A percentile compares a stretch with the other conserved stretches of the same genome.
Evolutionary conservation across 2,113 vertebrate genomes (phyloP).

Genomic region (Hemiprocne comata): DNA sequence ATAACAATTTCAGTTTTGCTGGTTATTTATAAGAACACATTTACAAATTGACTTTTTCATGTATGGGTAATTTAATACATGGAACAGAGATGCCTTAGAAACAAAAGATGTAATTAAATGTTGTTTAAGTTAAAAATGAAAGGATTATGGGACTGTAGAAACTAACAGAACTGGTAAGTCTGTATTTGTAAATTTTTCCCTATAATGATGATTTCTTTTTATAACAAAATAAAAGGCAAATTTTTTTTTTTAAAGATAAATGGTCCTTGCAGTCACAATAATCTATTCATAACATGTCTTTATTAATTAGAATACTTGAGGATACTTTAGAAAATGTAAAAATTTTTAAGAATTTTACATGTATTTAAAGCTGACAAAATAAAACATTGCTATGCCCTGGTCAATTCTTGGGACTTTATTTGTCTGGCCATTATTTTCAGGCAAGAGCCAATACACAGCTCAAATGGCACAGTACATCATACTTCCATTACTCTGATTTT

Average conservation of each 20-base stretch:
- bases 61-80: neutral
- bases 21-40: slow-evolving; percentile 43
- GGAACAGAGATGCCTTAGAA: neutral
- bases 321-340: neutral
- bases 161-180: neutral
- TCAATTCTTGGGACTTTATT: neutral
- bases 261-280: neutral
- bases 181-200: neutral
- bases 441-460: neutral
- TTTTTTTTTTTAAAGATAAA: neutral
- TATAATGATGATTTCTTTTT: neutral
- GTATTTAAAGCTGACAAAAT: neutral
- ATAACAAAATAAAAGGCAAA: neutral
- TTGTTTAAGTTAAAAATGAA: slow-evolving; percentile 33
- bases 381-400: neutral
- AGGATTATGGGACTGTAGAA: neutral
- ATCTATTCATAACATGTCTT: neutral
- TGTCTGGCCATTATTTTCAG: neutral
- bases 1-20: slow-evolving; percentile 44
- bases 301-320: neutral
- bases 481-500: neutral
- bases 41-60: slow-evolving; percentile 51
- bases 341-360: neutral
- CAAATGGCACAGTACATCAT: neutral
- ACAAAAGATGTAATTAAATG: neutral